These are phyloP conservation scores for Chromoteleia sp. DNA, from an alignment of 2,888 invertebrate genomes.

Conservation along the genomic window DNA sequence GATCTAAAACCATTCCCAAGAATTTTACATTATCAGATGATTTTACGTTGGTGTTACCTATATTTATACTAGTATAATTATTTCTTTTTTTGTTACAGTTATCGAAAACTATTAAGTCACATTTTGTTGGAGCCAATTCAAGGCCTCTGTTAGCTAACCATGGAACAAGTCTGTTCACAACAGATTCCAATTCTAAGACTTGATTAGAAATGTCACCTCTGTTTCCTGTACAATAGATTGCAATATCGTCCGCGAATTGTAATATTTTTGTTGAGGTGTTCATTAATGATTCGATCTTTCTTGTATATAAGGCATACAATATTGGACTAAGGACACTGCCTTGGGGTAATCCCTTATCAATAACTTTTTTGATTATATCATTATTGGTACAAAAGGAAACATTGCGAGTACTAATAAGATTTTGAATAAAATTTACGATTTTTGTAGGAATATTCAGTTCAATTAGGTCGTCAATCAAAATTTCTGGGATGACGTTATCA, in stretches of 20 bases:
- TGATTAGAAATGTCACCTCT: too few species aligned
- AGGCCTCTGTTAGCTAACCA: too few species aligned
- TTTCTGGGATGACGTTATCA: conserved; percentile 54
- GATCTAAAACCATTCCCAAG: too few species aligned
- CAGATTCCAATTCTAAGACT: not conserved
- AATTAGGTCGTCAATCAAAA: conserved; percentile 49
- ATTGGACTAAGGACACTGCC: conserved; percentile 46
- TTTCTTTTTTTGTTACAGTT: not conserved
- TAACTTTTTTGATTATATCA: not conserved
- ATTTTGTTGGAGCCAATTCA: not conserved
- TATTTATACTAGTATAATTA: not conserved
- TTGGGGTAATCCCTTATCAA: conserved; percentile 50
- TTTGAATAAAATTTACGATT: conserved; percentile 42
- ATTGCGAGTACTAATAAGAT: conserved; percentile 28
- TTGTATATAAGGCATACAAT: conserved; percentile 48
- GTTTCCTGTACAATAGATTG: not conserved
- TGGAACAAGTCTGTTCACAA: too few species aligned
- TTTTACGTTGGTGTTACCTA: not conserved
- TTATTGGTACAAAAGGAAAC: conserved; percentile 21
- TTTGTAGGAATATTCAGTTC: conserved; percentile 29
- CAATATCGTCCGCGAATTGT: not conserved
- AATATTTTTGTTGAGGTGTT: not conserved
- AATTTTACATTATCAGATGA: not conserved
- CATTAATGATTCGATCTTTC: too few species aligned
- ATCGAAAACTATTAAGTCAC: not conserved